These are phyloP conservation scores for Sphaeramia orbicularis DNA, from an alignment of 2,797 vertebrate genomes.

Conservation along the genomic window DNA sequence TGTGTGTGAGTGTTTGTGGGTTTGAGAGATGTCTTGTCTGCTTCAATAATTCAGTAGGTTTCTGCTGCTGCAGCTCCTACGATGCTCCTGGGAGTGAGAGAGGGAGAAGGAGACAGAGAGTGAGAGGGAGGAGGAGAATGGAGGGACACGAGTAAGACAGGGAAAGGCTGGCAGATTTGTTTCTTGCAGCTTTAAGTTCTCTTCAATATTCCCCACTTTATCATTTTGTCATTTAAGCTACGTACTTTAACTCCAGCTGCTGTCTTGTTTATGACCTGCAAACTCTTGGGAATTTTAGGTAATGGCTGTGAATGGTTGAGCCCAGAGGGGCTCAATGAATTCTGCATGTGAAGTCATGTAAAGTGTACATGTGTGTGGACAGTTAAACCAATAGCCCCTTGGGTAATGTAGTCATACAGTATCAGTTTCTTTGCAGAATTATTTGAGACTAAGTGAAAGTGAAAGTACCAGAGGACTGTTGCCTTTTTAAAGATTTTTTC, in stretches of 20 bases:
- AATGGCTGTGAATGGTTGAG: conserved; percentile 25
- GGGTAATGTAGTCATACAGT: conserved; percentile 29
- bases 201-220: conserved; percentile 47
- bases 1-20: conserved; percentile 50
- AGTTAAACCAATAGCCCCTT: conserved; percentile 42
- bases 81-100: conserved; percentile 48
- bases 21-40: conserved; percentile 72
- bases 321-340: conserved; percentile 45
- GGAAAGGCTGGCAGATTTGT: conserved; percentile 42
- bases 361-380: conserved; percentile 21
- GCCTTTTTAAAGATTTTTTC: not conserved
- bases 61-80: conserved; percentile 63
- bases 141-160: not conserved
- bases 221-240: conserved; percentile 55
- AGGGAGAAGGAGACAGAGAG: not conserved
- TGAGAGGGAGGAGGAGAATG: conserved; percentile 1
- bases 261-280: conserved; percentile 50
- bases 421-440: conserved; percentile 11
- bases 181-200: conserved; percentile 50
- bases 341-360: conserved; percentile 32
- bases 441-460: not conserved
- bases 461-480: not conserved
- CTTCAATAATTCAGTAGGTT: conserved; percentile 81
- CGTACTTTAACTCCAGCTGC: conserved; percentile 23
- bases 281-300: conserved; percentile 45